Evolutionary conservation across 2,888 invertebrate genomes (phyloP).

Genomic region (Steinernema scapterisci): DNA sequence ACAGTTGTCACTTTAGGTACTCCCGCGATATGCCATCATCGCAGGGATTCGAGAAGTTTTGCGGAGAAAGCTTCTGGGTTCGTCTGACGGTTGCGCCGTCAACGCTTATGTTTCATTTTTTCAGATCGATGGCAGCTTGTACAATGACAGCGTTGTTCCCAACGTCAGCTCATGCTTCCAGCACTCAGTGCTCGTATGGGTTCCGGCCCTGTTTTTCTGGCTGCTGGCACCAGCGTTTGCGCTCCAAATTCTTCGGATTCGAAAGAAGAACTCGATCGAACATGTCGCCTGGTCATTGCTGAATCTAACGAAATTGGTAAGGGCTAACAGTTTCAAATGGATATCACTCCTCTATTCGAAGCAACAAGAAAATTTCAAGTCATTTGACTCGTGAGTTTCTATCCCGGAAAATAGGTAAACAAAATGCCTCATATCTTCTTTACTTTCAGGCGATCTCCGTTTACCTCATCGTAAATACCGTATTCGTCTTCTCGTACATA

Average conservation of each 20-base stretch:
- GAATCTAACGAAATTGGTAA: conserved; percentile 46
- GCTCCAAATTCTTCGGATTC: conserved; percentile 41
- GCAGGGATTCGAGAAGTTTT: background rate
- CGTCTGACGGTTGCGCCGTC: background rate
- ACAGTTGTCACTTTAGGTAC: too few species aligned
- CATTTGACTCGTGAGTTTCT: too few species aligned
- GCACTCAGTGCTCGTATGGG: conserved; percentile 62
- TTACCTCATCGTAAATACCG: conserved; percentile 34
- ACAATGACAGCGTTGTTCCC: conserved; percentile 43
- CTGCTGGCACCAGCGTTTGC: conserved; percentile 49
- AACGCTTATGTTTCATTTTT: background rate
- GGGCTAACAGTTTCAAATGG: too few species aligned
- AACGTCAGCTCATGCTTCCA: conserved; percentile 60
- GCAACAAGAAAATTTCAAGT: too few species aligned
- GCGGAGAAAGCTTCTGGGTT: conserved; percentile 18
- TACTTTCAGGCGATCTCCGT: conserved; percentile 39
- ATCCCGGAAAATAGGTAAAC: too few species aligned
- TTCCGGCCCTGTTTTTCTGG: conserved; percentile 52
- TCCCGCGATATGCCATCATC: background rate
- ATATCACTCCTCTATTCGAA: too few species aligned
- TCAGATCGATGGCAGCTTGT: conserved; percentile 17
- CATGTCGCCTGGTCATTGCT: conserved; percentile 44
- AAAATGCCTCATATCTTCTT: too few species aligned
- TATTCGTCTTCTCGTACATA: conserved; percentile 38
- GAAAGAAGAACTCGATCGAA: conserved; percentile 37